Evolutionary conservation across 2,113 vertebrate genomes (phyloP), one percentile per base, ranked within the genome.

Genomic region (Glaucomys volans): DNA sequence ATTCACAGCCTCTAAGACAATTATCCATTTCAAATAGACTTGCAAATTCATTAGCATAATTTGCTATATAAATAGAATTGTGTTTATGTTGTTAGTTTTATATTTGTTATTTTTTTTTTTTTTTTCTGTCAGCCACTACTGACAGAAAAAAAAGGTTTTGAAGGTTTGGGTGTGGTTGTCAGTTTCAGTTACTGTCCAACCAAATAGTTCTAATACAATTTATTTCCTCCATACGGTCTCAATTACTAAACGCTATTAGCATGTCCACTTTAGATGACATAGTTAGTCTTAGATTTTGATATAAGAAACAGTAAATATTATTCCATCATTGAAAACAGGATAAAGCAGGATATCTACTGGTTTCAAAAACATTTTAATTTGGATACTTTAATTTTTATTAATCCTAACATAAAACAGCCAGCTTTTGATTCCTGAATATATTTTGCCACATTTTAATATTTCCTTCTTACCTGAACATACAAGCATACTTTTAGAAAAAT

Each of bases 1-100:
- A 79, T 76, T 94, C 50, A 71, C 62, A 85, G 11, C 95, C 83
- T 66, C 59, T 91, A 44, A 71, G 30, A 92, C 40, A 84, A 81
- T 32, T 44, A 71, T 85, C 50, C 42, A 59, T 89, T 92, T 57
- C 17, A 80, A 84, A 66, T n/a, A 85, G 16, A 50, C 22, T 32
- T 76, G 20, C 6, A 24, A 80, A 67, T 52, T 91, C 35, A 95
- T 75, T 80, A 80, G 40, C 44, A 66, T 57, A 44, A 22, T 83
- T 82, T 9, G 54, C 75, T 87, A 1, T 77, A n/a, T 47, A 79
- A 82, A 91, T 30, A n/a, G 72, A 74, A 79, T 35, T 90, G 8
- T 52, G 12, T 87, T 50, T 62, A 40, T 57, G 13, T 81, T 81
- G 10, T 11, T 64, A 10, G 37, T 24, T 64, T 83, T 77, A 59